Conservation (phyloP, 1,140 invertebrate genomes). For the Gryon sp. region DNA sequence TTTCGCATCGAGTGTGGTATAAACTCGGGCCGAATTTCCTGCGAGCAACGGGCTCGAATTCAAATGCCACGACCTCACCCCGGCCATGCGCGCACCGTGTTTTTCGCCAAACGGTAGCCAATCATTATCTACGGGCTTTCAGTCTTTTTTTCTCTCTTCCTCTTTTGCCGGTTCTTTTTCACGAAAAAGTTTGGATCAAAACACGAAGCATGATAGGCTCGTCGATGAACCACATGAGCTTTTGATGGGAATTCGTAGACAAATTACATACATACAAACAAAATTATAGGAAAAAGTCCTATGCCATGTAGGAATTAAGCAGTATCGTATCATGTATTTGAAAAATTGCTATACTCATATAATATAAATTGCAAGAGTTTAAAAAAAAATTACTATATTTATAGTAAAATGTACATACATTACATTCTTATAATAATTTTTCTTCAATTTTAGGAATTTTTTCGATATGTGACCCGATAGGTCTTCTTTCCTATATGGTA, state of each 20-base stretch:
- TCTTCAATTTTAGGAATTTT: too few species aligned
- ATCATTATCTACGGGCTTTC: conserved; percentile 42
- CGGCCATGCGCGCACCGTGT: conserved; percentile 13
- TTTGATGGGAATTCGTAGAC: conserved; percentile 43
- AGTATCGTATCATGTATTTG: too few species aligned
- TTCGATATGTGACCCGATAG: too few species aligned
- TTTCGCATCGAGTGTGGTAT: conserved; percentile 49
- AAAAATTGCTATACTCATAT: too few species aligned
- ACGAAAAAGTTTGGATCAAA: conserved; percentile 49
- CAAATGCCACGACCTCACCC: conserved; percentile 35
- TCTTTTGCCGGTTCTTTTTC: too few species aligned
- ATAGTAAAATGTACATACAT: too few species aligned
- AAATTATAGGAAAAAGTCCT: too few species aligned
- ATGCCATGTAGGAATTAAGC: too few species aligned
- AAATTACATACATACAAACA: not conserved
- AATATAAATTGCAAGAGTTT: too few species aligned
- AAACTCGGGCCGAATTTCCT: conserved; percentile 49
- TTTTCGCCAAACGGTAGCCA: conserved; percentile 45
- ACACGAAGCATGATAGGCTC: conserved; percentile 55
- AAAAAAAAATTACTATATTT: too few species aligned
- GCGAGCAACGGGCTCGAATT: conserved; percentile 21
- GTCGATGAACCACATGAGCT: conserved; percentile 32
- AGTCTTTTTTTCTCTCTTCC: conserved; percentile 25
- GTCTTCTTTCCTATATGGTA: too few species aligned
- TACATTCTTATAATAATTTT: too few species aligned